phyloP scores from a whole-genome alignment of 2,113 vertebrate species.

The Equus przewalskii region DNA sequence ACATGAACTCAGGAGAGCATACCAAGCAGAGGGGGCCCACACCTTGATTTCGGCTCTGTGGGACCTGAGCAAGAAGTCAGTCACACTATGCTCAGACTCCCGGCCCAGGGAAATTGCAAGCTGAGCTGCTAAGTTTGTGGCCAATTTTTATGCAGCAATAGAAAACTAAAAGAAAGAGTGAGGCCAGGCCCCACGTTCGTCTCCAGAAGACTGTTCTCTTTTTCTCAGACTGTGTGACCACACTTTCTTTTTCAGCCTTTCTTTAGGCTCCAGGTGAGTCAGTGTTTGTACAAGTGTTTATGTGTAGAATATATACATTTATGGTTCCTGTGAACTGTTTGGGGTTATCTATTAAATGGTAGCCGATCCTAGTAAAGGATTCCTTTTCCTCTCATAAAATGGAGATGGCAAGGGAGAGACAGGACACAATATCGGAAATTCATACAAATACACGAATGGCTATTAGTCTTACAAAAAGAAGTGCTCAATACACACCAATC shows the following conservation, averaged over 20 bases:
- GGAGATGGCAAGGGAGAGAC: neutral
- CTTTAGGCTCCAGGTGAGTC: neutral
- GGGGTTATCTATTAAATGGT: neutral
- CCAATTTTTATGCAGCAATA: neutral
- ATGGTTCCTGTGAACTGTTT: neutral
- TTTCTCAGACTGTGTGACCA: neutral
- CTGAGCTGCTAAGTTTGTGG: neutral
- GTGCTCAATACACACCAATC: neutral
- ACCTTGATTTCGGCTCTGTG: neutral
- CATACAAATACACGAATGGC: neutral
- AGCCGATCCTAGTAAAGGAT: neutral
- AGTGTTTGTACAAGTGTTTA: neutral
- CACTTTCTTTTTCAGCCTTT: neutral
- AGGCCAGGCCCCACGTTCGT: neutral
- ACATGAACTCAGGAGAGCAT: neutral
- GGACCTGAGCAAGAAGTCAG: neutral
- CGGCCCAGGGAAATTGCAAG: neutral
- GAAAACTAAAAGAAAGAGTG: neutral
- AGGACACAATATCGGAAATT: neutral
- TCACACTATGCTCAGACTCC: neutral
- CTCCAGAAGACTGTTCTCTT: neutral
- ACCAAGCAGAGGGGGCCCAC: neutral
- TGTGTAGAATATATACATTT: neutral
- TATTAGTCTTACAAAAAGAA: neutral
- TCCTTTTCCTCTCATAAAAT: constrained; percentile 23